Evolutionary conservation across 1,140 invertebrate genomes (phyloP), one percentile per base, ranked within the genome.

Genomic region (Diabrotica undecimpunctata): DNA sequence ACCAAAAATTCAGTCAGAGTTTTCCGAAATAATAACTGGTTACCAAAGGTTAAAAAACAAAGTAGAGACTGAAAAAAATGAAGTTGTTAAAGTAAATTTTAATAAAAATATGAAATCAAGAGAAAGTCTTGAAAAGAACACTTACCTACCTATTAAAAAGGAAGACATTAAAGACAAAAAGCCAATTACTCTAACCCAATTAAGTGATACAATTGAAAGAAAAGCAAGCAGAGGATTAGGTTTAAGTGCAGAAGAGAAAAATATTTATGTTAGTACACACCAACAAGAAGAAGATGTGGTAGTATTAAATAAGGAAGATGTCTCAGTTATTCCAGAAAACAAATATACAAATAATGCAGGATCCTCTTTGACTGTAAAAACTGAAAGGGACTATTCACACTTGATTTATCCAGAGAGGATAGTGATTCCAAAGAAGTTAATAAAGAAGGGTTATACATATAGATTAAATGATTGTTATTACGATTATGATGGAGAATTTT

Each of bases 381-480:
- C 56, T 7, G 13, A 46, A 59, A 68, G 14, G 59, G 73, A 77
- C 59, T 64, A 70, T 57, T 67, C 62, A 36, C 70, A 75, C 54
- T 69, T 78, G 61, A 66, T 77, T 55, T 84, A 88, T 76, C 81
- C 84, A 64, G 81, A 84, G 61, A 79, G 76, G 68, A 90, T 91
- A 67, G 83, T 81, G 63, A 90, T 91, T 61, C 87, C 89, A 6
- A 83, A 83, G 61, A 81, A 83, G 59, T 77, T 83, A 10, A 83
- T 79, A 13, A 84, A 84, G 67, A 77, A 78, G 71, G 86, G 85
- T 14, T 83, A 82, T 38, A 89, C 86, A 11, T 91, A 90, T 72
- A 86, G 86, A 75, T 81, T 91, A 2, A 83, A 87, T 68, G 89
- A 92, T 79, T 88, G 87, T 70, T 92, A 86, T 78, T 92, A 92